Conservation (phyloP, 2,113 vertebrate genomes). For the Salvelinus sp. region DNA sequence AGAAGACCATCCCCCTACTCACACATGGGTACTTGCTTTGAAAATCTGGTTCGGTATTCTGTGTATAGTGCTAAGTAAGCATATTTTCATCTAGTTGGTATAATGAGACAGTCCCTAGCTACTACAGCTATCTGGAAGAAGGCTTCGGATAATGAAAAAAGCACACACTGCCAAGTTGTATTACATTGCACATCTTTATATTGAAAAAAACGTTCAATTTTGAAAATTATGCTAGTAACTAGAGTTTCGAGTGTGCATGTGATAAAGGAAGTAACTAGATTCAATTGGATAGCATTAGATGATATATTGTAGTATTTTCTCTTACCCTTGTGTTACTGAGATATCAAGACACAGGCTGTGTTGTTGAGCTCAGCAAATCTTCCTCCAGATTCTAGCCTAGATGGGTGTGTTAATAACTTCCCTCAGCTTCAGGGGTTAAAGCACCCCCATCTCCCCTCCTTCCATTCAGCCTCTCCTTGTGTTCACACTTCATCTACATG, state of each 20-base stretch:
- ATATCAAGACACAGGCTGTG: too few relatives aligned
- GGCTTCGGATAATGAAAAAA: constrained; percentile 40
- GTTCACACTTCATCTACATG: constrained; percentile 15
- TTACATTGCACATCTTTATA: constrained; percentile 35
- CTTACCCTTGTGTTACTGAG: too few relatives aligned
- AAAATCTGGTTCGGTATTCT: constrained; percentile 5
- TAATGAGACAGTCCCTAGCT: constrained; percentile 43
- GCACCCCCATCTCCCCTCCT: not conserved
- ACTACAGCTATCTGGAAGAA: constrained; percentile 36
- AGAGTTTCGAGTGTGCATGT: too few relatives aligned
- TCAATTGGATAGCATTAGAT: too few relatives aligned
- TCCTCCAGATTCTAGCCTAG: not conserved
- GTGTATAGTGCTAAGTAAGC: constrained; percentile 30
- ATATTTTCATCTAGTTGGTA: constrained; percentile 34
- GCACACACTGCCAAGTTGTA: constrained; percentile 37
- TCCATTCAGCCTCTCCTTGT: not conserved
- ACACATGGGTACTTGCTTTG: not conserved
- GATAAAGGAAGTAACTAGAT: too few relatives aligned
- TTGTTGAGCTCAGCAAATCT: too few relatives aligned
- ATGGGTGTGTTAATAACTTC: not conserved
- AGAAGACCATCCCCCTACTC: constrained; percentile 1
- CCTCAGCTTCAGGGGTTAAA: not conserved
- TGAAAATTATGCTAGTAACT: too few relatives aligned
- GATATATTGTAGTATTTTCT: not conserved
- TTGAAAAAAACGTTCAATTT: too few relatives aligned